Percentiles rank a stretch among this genome's conserved stretches.
These are phyloP conservation scores for Petrocephalus schoutedeni DNA, from an alignment of 2,797 vertebrate genomes.

Conservation along the genomic window DNA sequence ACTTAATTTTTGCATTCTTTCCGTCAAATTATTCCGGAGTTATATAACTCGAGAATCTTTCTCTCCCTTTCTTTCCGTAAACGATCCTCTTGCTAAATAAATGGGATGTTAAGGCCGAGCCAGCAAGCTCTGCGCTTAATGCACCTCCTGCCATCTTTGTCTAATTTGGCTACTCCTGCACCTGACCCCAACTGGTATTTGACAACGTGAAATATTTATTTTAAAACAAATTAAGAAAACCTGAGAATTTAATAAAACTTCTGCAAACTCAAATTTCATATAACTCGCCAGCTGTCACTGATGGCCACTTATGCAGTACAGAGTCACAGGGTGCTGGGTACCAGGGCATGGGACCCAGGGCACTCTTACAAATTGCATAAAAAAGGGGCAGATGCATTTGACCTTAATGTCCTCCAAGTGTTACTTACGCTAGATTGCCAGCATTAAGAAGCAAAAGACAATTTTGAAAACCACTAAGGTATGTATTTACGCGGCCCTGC, in stretches of 20 bases:
- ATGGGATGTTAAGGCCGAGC: background rate
- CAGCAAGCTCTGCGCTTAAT: background rate
- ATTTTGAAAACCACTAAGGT: too few relatives aligned
- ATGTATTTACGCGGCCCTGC: too few relatives aligned
- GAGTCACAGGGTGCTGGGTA: background rate
- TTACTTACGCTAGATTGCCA: too few relatives aligned
- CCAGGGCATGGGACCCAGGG: background rate
- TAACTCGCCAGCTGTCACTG: background rate
- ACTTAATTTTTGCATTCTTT: background rate
- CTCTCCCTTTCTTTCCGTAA: background rate
- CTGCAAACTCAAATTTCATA: background rate
- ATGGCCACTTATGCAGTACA: background rate
- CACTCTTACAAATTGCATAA: background rate
- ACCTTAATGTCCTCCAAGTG: too few relatives aligned
- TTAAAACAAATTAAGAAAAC: background rate
- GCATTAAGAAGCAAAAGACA: too few relatives aligned
- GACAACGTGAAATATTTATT: background rate
- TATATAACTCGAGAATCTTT: background rate
- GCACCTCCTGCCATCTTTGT: background rate
- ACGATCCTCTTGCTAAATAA: background rate
- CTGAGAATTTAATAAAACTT: background rate
- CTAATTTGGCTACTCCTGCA: background rate
- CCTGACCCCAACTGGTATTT: background rate
- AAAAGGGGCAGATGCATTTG: too few relatives aligned
- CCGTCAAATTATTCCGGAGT: background rate